These are phyloP conservation scores for Hemaris fuciformis DNA, from an alignment of 2,888 invertebrate genomes.

Conservation along the genomic window DNA sequence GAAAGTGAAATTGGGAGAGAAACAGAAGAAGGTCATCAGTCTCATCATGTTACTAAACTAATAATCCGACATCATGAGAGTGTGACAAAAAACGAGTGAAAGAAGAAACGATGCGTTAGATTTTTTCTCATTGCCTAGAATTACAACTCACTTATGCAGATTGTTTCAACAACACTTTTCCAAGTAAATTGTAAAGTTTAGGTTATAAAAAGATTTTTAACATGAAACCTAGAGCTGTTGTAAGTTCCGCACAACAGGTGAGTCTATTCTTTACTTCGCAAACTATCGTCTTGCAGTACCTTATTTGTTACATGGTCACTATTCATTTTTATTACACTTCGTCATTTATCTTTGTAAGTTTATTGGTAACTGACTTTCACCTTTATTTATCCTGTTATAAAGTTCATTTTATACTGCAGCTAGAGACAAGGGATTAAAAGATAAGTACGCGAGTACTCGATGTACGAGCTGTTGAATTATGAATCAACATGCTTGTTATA, in stretches of 20 bases:
- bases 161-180: background rate
- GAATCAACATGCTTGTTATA: background rate
- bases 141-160: too few species aligned
- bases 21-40: too few species aligned
- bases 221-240: constrained; percentile 20
- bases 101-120: too few species aligned
- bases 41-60: too few species aligned
- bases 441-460: background rate
- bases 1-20: too few species aligned
- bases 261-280: constrained; percentile 32
- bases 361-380: background rate
- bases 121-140: too few species aligned
- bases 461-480: background rate
- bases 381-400: background rate
- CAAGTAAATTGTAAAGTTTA: background rate
- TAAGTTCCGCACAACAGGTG: constrained; percentile 35
- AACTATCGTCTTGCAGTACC: constrained; percentile 31
- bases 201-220: background rate
- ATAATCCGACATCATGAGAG: too few species aligned
- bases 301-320: constrained; percentile 35
- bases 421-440: constrained; percentile 13
- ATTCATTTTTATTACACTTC: constrained; percentile 38
- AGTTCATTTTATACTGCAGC: background rate
- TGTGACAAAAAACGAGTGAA: too few species aligned
- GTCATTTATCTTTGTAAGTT: background rate